Evolutionary conservation across 2,113 vertebrate genomes (phyloP), one percentile per base, ranked within the genome.

Genomic region (Equus quagga): DNA sequence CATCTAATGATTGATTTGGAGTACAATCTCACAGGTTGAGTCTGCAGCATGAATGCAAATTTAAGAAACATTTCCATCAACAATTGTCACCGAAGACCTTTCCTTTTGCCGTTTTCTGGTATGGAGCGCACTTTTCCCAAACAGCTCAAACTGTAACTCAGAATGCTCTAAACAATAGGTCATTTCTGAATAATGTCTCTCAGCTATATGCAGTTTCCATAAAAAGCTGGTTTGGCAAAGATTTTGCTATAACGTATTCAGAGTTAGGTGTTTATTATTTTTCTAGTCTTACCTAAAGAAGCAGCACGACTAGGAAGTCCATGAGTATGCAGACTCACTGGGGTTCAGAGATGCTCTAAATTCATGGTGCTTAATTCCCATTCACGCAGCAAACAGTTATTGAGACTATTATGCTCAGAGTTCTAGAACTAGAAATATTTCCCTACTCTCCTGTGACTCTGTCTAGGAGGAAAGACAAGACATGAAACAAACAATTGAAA

Each of bases 1-100:
- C 44, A 76, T 85, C 80, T 91, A 84, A 88, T 80, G 28, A 49
- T n/a, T 83, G 11, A 69, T n/a, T 81, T 91, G 49, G 18, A 94
- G 58, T 91, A 51, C 26, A 78, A 2, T 84, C n/a, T 65, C 26
- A 58, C 49, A 69, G 64, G 36, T 41, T 70, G 64, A 51, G 13
- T 62, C 19, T 81, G 19, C 33, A 51, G 6, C 65, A 8, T 78
- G 56, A 72, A 79, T 62, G 80, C 60, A 84, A 60, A 51, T 89
- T 91, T 9, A 49, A 49, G 11, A n/a, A 54, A 49, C 60, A 33
- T 67, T 62, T 65, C 33, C 13, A 24, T 69, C 24, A 75, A 36
- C 21, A 75, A 1, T 56, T 92, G 24, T 81, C 23, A 49, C 60
- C 18, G 36, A 76, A 91, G 23, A 56, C 33, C 23, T 89, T 67